Base-by-base conservation (phyloP, 2,113 vertebrate species). In the Piprites chloris region DNA sequence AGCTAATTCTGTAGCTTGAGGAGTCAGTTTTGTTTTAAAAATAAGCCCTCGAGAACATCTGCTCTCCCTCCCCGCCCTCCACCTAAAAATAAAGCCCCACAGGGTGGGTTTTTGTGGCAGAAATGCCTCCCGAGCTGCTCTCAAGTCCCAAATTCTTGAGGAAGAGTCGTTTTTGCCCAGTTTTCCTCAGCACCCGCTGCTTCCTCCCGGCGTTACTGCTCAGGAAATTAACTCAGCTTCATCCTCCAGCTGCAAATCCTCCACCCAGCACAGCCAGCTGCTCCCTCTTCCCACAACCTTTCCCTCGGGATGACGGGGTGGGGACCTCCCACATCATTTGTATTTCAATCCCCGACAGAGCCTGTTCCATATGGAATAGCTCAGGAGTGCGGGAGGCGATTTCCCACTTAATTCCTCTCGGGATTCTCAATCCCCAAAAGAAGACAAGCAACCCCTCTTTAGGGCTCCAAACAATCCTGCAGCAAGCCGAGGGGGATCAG, bases 11-110 rank as follows among this genome's bases (percentile, higher is more conserved):
- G 52, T 16, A 69, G 75, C 68, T 27, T 0, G 3, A 61, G 66
- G 39, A 63, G 53, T 14, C 50, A 3, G 50, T 75, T 91, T 77
- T 85, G 71, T 72, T 94, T 78, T 27, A 87, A 76, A 93, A 95
- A 77, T 28, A 88, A 90, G 72, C 27, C 73, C 18, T 41, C 35
- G 2, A 56, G 68, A 96, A 95, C 94, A 95, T 90, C 93, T 91
- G 85, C 6, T 83, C 65, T 33, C 92, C 79, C 32, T 93, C 61
- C 39, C 23, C 85, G 41, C 77, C 75, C 91, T 30, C 67, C 6
- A 2, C 74, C 89, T 96, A 91, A 88, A 93, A 95, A 91, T 80
- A 93, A 88, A 81, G 73, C 50, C 83, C 65, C 68, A 28, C 22
- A 14, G 14, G n/a, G 37, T 61, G 87, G 32, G 41, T 27, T 72